Evolutionary conservation across 2,113 vertebrate genomes (phyloP).

Genomic region (Sturnira hondurensis): DNA sequence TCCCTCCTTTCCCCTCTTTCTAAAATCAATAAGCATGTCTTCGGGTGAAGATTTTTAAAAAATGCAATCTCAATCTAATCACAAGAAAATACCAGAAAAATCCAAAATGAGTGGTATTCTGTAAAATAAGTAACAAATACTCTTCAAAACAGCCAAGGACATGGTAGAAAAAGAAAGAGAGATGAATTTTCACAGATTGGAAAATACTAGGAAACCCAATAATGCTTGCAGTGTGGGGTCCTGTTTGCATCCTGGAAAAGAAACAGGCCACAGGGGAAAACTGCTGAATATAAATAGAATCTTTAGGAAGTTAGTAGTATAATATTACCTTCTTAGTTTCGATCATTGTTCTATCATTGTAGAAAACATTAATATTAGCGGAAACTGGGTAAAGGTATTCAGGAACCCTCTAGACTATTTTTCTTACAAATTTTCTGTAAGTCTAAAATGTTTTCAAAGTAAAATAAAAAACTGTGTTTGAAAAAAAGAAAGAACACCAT

Average conservation of each 20-base stretch:
- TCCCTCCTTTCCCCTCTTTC: too few relatives aligned
- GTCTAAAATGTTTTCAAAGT: constrained; percentile 5
- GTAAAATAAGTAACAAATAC: not conserved
- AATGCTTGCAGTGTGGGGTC: not conserved
- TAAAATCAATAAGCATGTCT: too few relatives aligned
- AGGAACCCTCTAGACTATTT: not conserved
- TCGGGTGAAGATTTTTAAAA: not conserved
- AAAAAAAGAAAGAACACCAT: not conserved
- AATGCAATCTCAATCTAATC: not conserved
- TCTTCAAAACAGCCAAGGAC: not conserved
- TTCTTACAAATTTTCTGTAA: not conserved
- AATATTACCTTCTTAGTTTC: not conserved
- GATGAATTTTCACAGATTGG: not conserved
- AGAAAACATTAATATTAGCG: not conserved
- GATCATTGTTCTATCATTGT: not conserved
- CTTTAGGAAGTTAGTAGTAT: not conserved
- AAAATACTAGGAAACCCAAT: not conserved
- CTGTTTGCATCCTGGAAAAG: not conserved
- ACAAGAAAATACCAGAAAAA: not conserved
- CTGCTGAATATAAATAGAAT: not conserved
- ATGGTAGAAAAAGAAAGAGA: not conserved
- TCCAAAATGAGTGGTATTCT: not conserved
- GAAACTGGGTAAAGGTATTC: not conserved
- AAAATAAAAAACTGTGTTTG: not conserved
- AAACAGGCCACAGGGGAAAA: not conserved